Conservation (phyloP, 1,140 invertebrate species). For the Drosophila saltans region DNA sequence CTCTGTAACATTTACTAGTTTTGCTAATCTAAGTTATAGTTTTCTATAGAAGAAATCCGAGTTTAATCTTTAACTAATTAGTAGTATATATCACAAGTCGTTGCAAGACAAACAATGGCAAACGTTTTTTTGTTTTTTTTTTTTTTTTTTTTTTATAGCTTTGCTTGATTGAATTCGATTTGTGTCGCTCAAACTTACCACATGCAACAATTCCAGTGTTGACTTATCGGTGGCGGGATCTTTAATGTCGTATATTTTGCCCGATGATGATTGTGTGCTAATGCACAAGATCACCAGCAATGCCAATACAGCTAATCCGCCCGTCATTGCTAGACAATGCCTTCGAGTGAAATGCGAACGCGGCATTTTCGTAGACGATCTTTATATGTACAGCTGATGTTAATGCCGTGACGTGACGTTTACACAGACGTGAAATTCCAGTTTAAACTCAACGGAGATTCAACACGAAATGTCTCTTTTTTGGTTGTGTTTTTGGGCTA, state of each 20-base stretch:
- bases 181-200: slow-evolving; percentile 62
- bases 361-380: slow-evolving; percentile 66
- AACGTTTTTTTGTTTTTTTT: too few species aligned
- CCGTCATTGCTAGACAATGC: slow-evolving; percentile 78
- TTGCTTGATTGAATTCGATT: slow-evolving; percentile 16
- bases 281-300: slow-evolving; percentile 71
- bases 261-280: slow-evolving; percentile 56
- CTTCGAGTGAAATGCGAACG: slow-evolving; percentile 77
- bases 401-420: slow-evolving; percentile 36
- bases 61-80: too few species aligned
- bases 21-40: too few species aligned
- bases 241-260: slow-evolving; percentile 45
- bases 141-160: background rate
- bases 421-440: slow-evolving; percentile 8
- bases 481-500: slow-evolving; percentile 21
- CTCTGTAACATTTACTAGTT: too few species aligned
- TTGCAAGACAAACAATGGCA: too few species aligned
- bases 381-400: slow-evolving; percentile 51
- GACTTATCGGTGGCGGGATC: slow-evolving; percentile 69
- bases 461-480: slow-evolving; percentile 16
- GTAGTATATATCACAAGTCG: too few species aligned
- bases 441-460: slow-evolving; percentile 15
- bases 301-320: slow-evolving; percentile 68
- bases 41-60: too few species aligned
- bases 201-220: slow-evolving; percentile 76